Conservation (phyloP, 1,140 invertebrate genomes). For the Caenorhabditis latens region DNA sequence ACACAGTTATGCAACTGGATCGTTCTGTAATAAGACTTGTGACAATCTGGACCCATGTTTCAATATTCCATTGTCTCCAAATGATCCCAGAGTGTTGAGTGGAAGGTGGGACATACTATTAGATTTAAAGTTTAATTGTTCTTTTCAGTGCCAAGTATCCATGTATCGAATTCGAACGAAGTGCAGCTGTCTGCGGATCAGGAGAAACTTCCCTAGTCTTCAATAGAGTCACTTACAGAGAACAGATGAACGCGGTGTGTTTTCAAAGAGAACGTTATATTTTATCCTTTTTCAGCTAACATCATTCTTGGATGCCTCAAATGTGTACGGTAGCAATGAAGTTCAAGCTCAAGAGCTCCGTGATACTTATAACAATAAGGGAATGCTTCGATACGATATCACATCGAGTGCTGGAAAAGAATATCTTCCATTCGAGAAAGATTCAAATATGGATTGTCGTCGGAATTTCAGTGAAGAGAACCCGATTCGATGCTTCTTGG, state of each 20-base stretch:
- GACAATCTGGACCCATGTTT: conserved; percentile 96
- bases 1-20: conserved; percentile 90
- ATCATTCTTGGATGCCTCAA: conserved; percentile 92
- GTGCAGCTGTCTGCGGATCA: conserved; percentile 95
- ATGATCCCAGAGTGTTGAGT: conserved; percentile 82
- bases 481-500: conserved; percentile 86
- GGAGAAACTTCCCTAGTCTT: conserved; percentile 94
- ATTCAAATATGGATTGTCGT: conserved; percentile 81
- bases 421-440: conserved; percentile 88
- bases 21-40: conserved; percentile 89
- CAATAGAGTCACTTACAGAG: conserved; percentile 86
- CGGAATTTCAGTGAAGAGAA: conserved; percentile 72
- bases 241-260: conserved; percentile 87
- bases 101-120: neutral
- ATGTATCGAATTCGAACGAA: conserved; percentile 92
- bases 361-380: conserved; percentile 85
- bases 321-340: conserved; percentile 91
- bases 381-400: conserved; percentile 87
- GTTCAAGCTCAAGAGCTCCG: conserved; percentile 86
- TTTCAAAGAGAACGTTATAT: neutral
- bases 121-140: conserved; percentile 63
- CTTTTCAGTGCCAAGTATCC: conserved; percentile 80
- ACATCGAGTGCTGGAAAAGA: conserved; percentile 84
- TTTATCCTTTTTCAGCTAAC: conserved; percentile 83
- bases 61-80: conserved; percentile 89